phyloP scores from a whole-genome alignment of 2,113 vertebrate genomes.

The Pedionomus torquatus region DNA sequence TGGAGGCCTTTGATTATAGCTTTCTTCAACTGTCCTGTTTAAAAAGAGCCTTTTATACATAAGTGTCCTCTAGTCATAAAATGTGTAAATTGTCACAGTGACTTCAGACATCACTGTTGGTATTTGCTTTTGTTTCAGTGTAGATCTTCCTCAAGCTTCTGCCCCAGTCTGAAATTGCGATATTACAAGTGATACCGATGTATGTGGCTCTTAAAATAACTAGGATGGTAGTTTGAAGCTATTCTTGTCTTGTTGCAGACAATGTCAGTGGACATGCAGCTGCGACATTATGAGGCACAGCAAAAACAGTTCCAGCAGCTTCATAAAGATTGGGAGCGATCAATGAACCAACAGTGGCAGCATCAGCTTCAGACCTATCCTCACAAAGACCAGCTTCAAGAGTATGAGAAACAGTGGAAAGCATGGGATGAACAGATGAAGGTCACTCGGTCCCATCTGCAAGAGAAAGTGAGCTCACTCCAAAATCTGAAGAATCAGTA shows the following conservation, averaged over 20 bases:
- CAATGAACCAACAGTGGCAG: conserved; percentile 88
- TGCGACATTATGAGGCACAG: conserved; percentile 90
- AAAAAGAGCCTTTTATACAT: neutral
- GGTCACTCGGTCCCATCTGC: conserved; percentile 88
- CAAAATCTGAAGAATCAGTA: conserved; percentile 88
- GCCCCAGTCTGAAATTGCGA: neutral
- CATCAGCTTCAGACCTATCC: conserved; percentile 93
- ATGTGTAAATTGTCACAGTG: neutral
- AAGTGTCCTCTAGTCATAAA: neutral
- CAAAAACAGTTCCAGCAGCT: conserved; percentile 91
- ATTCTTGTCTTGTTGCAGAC: conserved; percentile 76
- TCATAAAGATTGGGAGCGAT: conserved; percentile 90
- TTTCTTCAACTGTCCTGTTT: neutral
- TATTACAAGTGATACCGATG: neutral
- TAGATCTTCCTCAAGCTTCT: neutral
- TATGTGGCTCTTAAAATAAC: neutral
- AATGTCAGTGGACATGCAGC: conserved; percentile 90
- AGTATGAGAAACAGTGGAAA: conserved; percentile 96
- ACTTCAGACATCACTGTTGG: neutral
- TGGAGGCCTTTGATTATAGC: neutral
- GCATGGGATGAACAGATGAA: conserved; percentile 98
- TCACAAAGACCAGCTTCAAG: conserved; percentile 95
- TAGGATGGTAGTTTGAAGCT: neutral
- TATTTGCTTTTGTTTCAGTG: neutral
- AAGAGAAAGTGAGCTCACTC: conserved; percentile 87